These are phyloP conservation scores for Platycercus adscitus DNA, from an alignment of 2,113 vertebrate species.

Conservation along the genomic window DNA sequence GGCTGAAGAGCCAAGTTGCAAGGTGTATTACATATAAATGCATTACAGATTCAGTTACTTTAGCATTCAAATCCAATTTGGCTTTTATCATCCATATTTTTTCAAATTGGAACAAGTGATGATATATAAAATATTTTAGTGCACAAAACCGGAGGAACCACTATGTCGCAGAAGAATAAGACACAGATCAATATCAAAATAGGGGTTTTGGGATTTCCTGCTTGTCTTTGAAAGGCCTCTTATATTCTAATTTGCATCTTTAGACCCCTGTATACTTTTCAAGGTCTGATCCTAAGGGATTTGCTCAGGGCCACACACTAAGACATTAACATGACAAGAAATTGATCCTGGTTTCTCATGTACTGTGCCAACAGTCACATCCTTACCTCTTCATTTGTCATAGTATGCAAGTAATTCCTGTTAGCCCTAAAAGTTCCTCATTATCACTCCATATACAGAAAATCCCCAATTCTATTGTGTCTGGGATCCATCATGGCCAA, in stretches of 20 bases:
- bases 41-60: neutral
- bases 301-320: neutral
- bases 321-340: neutral
- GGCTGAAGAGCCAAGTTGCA: neutral
- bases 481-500: constrained; percentile 49
- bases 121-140: neutral
- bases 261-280: neutral
- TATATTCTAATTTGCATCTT: neutral
- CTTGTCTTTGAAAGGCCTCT: neutral
- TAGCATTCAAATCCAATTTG: neutral
- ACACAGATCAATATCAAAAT: neutral
- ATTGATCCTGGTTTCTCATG: neutral
- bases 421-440: constrained; percentile 5
- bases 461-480: constrained; percentile 15
- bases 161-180: neutral
- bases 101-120: neutral
- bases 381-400: constrained; percentile 43
- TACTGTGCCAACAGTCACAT: neutral
- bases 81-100: neutral
- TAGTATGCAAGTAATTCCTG: neutral
- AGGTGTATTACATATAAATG: neutral
- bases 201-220: neutral
- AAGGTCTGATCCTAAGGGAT: neutral
- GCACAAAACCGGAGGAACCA: neutral
- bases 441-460: constrained; percentile 30